Base-by-base conservation (phyloP, 2,113 vertebrate species). In the Dasyornis broadbenti region DNA sequence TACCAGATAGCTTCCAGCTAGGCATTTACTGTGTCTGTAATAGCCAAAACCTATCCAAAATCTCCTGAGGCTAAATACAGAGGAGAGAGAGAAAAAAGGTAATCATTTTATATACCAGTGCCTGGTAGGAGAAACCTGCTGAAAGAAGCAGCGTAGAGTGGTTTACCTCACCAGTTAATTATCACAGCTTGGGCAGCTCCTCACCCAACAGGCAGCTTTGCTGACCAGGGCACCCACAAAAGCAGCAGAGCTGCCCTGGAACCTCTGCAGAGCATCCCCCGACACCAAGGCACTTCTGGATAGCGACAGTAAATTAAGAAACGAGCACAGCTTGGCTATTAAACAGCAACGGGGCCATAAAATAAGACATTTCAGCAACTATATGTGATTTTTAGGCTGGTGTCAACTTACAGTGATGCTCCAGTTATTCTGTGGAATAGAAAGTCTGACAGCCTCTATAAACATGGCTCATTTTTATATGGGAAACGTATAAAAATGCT, bases 401-500 rank as follows among this genome's bases (percentile, higher is more conserved):
- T 96, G 90, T 95, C 94, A 96, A 90, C 93, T 83, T 44, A 64
- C 49, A 93, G 72, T 7, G 92, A 95, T 88, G 90, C 72, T 83
- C 56, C 49, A 75, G 90, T 93, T 96, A 95, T 81, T 93, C 85
- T 90, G 85, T 56, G 80, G 80, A 95, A 94, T 83, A 93, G 96
- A 57, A 95, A 93, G 91, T 56, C 83, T 97, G 96, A 94, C 92
- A 96, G 89, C 69, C 71, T 94, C 88, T 83, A 89, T 82, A 94
- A 90, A 93, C 72, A 81, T 47, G 76, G 89, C 72, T 96, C 94
- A 92, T 93, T 95, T 94, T 96, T 95, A 94, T 94, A 97, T 31
- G 60, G 49, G 92, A 91, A 96, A 94, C 4, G 44, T 75, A 94
- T 96, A 96, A 97, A 95, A 97, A 95, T 96, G 96, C 96, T 97